A percentile compares a stretch with the other conserved stretches of the same genome.
These are phyloP conservation scores for Drosophila dives DNA, from an alignment of 2,888 invertebrate species.

Conservation along the genomic window DNA sequence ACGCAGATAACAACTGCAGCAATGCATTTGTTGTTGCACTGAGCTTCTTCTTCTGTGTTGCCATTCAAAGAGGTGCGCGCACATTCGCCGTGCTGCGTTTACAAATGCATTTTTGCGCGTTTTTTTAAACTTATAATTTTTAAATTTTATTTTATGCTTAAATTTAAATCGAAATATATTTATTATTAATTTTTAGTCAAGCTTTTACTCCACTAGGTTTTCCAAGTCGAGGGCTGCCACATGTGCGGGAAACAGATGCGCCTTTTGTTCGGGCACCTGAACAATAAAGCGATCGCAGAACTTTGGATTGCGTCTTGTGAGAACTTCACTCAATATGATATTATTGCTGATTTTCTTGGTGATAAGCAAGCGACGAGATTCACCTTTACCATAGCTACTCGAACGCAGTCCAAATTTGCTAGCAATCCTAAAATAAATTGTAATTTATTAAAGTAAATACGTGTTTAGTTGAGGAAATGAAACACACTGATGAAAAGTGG, in stretches of 20 bases:
- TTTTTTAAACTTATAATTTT: neutral
- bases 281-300: slow-evolving; percentile 82
- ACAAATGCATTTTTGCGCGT: slow-evolving; percentile 2
- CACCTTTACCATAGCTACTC: slow-evolving; percentile 86
- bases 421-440: slow-evolving; percentile 25
- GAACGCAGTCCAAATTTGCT: slow-evolving; percentile 84
- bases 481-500: slow-evolving; percentile 86
- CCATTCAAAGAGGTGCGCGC: slow-evolving; percentile 26
- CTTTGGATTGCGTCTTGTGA: slow-evolving; percentile 74
- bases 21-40: slow-evolving; percentile 36
- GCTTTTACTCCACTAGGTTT: slow-evolving; percentile 20
- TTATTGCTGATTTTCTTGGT: slow-evolving; percentile 78
- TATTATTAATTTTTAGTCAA: neutral
- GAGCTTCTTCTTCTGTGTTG: slow-evolving; percentile 19
- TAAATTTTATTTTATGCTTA: neutral
- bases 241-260: slow-evolving; percentile 77
- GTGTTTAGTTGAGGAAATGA: neutral
- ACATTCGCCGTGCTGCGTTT: slow-evolving; percentile 38
- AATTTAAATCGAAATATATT: slow-evolving; percentile 9
- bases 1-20: slow-evolving; percentile 10
- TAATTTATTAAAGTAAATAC: neutral
- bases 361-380: slow-evolving; percentile 82
- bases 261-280: slow-evolving; percentile 82
- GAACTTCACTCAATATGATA: slow-evolving; percentile 77
- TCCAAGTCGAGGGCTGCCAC: slow-evolving; percentile 73